A percentile compares a stretch with the other conserved stretches of the same genome.
phyloP scores from a whole-genome alignment of 2,797 vertebrate genomes.

The Acrossocheilus fasciatus region DNA sequence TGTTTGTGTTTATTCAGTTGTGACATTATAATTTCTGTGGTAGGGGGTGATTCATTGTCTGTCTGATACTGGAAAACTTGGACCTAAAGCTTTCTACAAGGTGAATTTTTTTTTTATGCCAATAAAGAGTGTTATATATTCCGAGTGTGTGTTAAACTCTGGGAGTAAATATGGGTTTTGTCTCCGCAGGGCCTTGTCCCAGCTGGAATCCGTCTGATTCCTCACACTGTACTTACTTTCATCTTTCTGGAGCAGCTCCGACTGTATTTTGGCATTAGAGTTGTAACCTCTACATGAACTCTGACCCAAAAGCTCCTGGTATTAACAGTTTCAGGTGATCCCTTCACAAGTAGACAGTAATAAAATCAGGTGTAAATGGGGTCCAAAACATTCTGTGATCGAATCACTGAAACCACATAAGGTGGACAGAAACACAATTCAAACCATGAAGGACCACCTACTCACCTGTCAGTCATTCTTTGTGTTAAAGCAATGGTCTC shows the following conservation, averaged over 20 bases:
- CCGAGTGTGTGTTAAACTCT: not conserved
- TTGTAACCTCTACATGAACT: slow-evolving; percentile 68
- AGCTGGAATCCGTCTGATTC: slow-evolving; percentile 83
- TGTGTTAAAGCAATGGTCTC: no score
- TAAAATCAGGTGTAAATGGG: not conserved
- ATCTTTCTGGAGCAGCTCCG: slow-evolving; percentile 87
- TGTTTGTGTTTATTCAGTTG: not conserved
- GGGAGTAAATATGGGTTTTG: not conserved
- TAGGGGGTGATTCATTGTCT: slow-evolving; percentile 84
- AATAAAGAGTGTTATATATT: slow-evolving; percentile 9
- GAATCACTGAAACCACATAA: not conserved
- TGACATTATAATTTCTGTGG: slow-evolving; percentile 43
- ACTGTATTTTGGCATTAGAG: slow-evolving; percentile 80
- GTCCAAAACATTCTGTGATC: not conserved
- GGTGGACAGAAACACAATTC: not conserved
- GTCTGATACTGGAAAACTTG: slow-evolving; percentile 80
- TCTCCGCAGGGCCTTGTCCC: slow-evolving; percentile 71
- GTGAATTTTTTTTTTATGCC: slow-evolving; percentile 59
- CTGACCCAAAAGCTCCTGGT: not conserved
- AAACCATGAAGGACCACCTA: not conserved
- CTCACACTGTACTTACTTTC: slow-evolving; percentile 85
- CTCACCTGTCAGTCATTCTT: not conserved
- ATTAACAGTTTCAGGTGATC: not conserved
- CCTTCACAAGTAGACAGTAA: not conserved
- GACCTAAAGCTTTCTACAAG: slow-evolving; percentile 86